Conservation (phyloP, 2,888 invertebrate species). For the Frankliniella fusca region DNA sequence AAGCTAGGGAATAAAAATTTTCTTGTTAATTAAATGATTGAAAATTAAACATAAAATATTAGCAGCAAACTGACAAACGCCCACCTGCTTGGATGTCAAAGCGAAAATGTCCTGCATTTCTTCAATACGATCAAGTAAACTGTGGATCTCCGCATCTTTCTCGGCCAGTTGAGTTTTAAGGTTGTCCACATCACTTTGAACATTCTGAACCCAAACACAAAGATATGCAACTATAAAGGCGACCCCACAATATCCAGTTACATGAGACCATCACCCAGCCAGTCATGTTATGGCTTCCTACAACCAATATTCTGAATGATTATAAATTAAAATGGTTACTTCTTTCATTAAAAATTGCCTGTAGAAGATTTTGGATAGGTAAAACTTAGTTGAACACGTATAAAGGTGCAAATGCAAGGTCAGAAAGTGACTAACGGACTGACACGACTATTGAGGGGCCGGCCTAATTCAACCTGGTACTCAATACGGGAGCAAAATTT, state of each 20-base stretch:
- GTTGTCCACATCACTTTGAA: conserved; percentile 8
- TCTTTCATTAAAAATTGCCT: too few relatives aligned
- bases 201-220: not conserved
- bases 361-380: too few relatives aligned
- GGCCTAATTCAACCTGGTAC: too few relatives aligned
- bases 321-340: not conserved
- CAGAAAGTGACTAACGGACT: too few relatives aligned
- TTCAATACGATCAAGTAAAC: conserved; percentile 26
- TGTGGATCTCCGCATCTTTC: conserved; percentile 27
- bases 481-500: too few relatives aligned
- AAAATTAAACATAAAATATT: not conserved
- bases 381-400: too few relatives aligned
- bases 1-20: not conserved
- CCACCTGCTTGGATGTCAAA: conserved; percentile 14
- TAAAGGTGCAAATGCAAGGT: too few relatives aligned
- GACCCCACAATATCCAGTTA: not conserved
- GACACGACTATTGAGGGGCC: too few relatives aligned
- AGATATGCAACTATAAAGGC: not conserved
- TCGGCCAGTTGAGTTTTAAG: conserved; percentile 1
- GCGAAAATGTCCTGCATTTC: conserved; percentile 29
- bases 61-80: not conserved
- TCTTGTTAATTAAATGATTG: not conserved
- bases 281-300: too few relatives aligned
- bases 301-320: too few relatives aligned
- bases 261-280: too few relatives aligned